Base-by-base conservation (phyloP, 2,888 invertebrate genomes). In the Drosophila lacicola region DNA sequence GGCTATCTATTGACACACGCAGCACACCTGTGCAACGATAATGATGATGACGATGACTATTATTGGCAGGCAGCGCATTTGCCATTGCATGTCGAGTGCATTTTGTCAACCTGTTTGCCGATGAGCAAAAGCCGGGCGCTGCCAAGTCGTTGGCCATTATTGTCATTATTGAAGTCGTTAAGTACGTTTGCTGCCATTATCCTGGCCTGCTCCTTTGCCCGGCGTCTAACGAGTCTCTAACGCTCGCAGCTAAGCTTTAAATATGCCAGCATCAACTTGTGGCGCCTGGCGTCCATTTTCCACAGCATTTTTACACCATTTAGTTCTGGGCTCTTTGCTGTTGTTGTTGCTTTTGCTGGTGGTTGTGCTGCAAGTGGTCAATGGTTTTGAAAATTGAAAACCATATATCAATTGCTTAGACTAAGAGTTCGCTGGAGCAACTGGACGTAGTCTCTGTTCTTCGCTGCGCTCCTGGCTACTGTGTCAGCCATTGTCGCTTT, bases 371-470 rank as follows among this genome's bases (percentile, higher is more conserved):
- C 72, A 68, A 74, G 72, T 82, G 76, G 79, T 80, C 79, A 80
- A 83, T 81, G 80, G 79, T 74, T 87, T 90, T 83, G 82, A 78
- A 81, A 89, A 90, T 89, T 89, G 89, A 89, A 91, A 91, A 82
- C 87, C 83, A 90, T 90, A 90, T 89, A 90, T 90, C 90, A 90
- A 90, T 83, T 85, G 90, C 75, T 86, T 80, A 80, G 86, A 81
- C 83, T 80, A 80, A 66, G 79, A 83, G 75, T 76, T 72, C 70
- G 75, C 69, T 41, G 54, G 42, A 13, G 33, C 41, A 33, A 50
- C 19, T 44, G 44, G 57, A 51, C 50, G 51, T 58, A 58, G 50
- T 57, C 34, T 39, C 33, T 47, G 21, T 41, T 44, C 55, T 47
- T 55, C 47, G n/a, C 8, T 5, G 21, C 25, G 4, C 9, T 14